Evolutionary conservation across 2,888 invertebrate species (phyloP), one percentile per base, ranked within the genome.

Genomic region (Spisula solida): DNA sequence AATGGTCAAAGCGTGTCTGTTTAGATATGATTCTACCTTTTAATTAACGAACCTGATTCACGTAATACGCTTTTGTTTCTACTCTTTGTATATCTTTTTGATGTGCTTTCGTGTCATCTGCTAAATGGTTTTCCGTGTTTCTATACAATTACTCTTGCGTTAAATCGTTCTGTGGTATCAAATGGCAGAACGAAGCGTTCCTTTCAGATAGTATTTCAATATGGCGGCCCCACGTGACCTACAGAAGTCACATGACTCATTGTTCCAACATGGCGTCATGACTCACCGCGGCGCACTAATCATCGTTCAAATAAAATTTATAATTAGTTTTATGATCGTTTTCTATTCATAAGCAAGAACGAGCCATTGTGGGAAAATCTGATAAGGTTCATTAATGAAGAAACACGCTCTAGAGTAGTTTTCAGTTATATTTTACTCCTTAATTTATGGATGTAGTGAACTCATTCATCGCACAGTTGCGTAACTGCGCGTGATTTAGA

Each of bases 21-120:
- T 75, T 47, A 14, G 41, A 41, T 41, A 41, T 41, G 41, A 87
- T 84, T 83, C 83, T 84, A 84, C 88, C 75, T 70, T 85, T 81
- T 85, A 84, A 88, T 88, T 88, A 88, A 88, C 88, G 25, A 81
- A 81, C 81, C 56, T 55, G 78, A 79, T 79, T 55, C 47, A 41
- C 2, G 56, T 25, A 55, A 85, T 85, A 56, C 34, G 14, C 34
- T 55, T 78, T 85, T 85, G 25, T 66, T 83, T 85, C 78, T 85
- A 55, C 55, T 12, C 12, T 79, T 79, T 56, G 55, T 85, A 56
- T 78, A 79, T 34, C 10, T 47, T 78, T 85, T 56, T 85, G 56
- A 85, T 85, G 85, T 83, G 16, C 10, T 29, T 16, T 75, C 83
- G 83, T 83, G 83, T 83, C 83, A 85, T 31, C 56, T 47, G 25